Evolutionary conservation across 2,113 vertebrate species (phyloP), one percentile per base, ranked within the genome.

Genomic region (Dicrurus megarhynchus): DNA sequence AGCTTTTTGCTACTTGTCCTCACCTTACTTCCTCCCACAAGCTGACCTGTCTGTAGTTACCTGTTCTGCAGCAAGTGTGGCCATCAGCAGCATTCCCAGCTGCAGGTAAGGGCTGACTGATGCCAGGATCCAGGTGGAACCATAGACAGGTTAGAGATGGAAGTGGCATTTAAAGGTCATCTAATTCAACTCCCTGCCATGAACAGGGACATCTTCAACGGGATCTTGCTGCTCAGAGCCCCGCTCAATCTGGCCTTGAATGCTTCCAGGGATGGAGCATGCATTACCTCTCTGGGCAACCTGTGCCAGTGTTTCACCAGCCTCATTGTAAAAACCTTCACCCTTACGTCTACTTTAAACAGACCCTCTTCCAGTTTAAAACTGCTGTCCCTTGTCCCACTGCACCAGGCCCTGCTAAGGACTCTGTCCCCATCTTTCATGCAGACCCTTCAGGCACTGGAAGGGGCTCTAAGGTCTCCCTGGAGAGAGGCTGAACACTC

Each of bases 141-240:
- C 53, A 42, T 0, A 17, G 13, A 46, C 2, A 1, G 2, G 17
- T 74, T 46, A 39, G 50, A 41, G 23, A 3, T 13, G 30, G 39
- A 74, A 82, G 4, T 3, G 30, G 19, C 13, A 15, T 10, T 41
- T 6, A 3, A n/a, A 76, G 5, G 4, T 1, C n/a, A 33, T 4
- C 11, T 10, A 42, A 67, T 53, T 19, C 61, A 84, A 28, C 2
- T 3, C 9, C 6, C 11, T 84, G 10, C 42, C 2, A 24, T 1
- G 2, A 13, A 49, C 21, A 74, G 33, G 64, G 28, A 42, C 50
- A 47, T 28, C 42, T 57, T 28, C n/a, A 27, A 33, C 33, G 0
- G 3, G 1, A 50, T 7, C 26, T 80, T 28, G 41, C 0, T 23
- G 33, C 67, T 61, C 57, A 50, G 19, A 87, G 68, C 14, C 37